Evolutionary conservation across 2,888 invertebrate genomes (phyloP).

Genomic region (Nomada fucata): DNA sequence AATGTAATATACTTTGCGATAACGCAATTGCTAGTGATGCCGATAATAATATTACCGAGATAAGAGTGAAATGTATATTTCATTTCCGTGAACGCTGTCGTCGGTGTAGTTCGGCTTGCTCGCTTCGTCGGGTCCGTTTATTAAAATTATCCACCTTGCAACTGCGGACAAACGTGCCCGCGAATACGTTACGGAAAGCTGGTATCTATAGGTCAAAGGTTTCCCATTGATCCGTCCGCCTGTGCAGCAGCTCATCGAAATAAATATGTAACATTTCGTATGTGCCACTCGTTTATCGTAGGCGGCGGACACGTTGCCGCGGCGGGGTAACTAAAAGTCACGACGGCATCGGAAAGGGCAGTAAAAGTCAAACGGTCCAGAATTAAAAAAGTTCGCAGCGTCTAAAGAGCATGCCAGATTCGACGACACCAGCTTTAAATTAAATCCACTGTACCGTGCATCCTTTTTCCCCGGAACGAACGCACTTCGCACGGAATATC

Average conservation of each 20-base stretch:
- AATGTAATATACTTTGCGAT: too few relatives aligned
- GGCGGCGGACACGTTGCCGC: not conserved
- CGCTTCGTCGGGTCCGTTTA: too few relatives aligned
- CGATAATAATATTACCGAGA: too few relatives aligned
- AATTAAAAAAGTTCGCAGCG: not conserved
- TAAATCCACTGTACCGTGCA: not conserved
- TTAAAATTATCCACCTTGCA: too few relatives aligned
- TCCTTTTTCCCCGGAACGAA: not conserved
- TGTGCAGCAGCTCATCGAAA: not conserved
- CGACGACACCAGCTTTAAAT: not conserved
- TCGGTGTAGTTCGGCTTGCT: too few relatives aligned
- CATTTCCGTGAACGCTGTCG: too few relatives aligned
- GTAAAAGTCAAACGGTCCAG: slow-evolving; percentile 2
- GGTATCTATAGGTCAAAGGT: slow-evolving; percentile 9
- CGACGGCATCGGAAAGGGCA: not conserved
- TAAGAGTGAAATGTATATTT: too few relatives aligned
- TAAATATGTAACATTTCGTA: slow-evolving; percentile 9
- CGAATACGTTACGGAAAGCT: too few relatives aligned
- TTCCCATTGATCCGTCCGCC: not conserved
- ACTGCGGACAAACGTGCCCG: too few relatives aligned
- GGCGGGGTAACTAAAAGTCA: not conserved
- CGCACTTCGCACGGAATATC: not conserved
- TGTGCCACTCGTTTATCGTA: not conserved
- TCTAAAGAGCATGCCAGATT: not conserved
- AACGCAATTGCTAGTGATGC: too few relatives aligned